These are phyloP conservation scores for Apotomis capreana DNA, from an alignment of 2,888 invertebrate species.

Conservation along the genomic window DNA sequence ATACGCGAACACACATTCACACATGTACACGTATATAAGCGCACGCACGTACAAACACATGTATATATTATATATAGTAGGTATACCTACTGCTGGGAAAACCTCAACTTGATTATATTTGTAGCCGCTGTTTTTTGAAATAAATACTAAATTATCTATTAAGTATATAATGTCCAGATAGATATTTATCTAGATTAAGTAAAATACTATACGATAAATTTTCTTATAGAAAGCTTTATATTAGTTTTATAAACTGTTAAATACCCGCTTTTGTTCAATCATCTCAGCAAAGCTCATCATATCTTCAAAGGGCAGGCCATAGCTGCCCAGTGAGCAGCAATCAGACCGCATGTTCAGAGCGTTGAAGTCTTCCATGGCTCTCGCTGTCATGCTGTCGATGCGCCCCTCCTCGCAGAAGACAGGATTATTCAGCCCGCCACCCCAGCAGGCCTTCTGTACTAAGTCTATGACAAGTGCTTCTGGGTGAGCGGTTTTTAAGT, in stretches of 20 bases:
- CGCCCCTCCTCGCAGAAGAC: constrained; percentile 62
- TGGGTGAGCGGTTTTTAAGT: constrained; percentile 57
- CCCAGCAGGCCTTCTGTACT: constrained; percentile 67
- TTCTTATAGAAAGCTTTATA: too few species aligned
- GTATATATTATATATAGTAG: too few species aligned
- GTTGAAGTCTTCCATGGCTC: constrained; percentile 52
- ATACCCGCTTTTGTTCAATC: constrained; percentile 50
- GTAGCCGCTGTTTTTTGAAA: too few species aligned
- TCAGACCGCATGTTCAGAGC: constrained; percentile 55
- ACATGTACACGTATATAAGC: too few species aligned
- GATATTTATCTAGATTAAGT: too few species aligned
- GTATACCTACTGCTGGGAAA: too few species aligned
- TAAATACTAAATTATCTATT: too few species aligned
- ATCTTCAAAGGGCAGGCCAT: constrained; percentile 69
- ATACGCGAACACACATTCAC: too few species aligned
- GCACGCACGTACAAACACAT: too few species aligned
- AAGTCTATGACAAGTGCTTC: constrained; percentile 65
- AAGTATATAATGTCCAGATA: too few species aligned
- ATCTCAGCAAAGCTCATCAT: constrained; percentile 63
- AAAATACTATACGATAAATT: too few species aligned
- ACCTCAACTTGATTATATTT: too few species aligned
- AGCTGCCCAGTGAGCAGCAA: constrained; percentile 62
- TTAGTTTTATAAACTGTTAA: background rate
- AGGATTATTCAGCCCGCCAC: constrained; percentile 66
- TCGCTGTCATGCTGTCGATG: constrained; percentile 56